Percentiles rank a stretch among this genome's conserved stretches.
phyloP scores from a whole-genome alignment of 2,888 invertebrate species.

The Brassicogethes aeneus region DNA sequence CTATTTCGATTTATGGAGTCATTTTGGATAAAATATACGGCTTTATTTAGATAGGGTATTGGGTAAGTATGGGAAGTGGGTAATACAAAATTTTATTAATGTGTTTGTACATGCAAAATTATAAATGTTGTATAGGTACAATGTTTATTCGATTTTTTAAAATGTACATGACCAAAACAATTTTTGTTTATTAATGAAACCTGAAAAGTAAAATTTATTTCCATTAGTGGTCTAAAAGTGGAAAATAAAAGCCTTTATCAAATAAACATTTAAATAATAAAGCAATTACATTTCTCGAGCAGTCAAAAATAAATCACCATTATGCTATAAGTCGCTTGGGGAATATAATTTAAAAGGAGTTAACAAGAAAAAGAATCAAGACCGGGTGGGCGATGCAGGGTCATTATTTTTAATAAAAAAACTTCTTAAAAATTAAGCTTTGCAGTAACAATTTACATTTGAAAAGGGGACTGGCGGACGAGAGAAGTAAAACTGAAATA shows the following conservation, averaged over 20 bases:
- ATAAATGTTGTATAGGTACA: too few relatives aligned
- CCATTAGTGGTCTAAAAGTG: too few relatives aligned
- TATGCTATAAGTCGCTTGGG: not conserved
- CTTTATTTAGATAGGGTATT: not conserved
- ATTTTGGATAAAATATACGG: not conserved
- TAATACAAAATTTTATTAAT: too few relatives aligned
- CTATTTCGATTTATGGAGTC: not conserved
- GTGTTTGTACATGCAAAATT: too few relatives aligned
- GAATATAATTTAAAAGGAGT: not conserved
- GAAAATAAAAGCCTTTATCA: too few relatives aligned
- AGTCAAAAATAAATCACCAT: not conserved
- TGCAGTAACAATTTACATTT: constrained; percentile 29
- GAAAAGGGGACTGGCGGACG: constrained; percentile 23
- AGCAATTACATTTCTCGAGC: too few relatives aligned
- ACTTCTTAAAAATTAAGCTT: not conserved
- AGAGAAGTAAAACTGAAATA: constrained; percentile 34
- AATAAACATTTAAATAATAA: too few relatives aligned
- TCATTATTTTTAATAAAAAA: constrained; percentile 1
- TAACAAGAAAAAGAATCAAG: not conserved
- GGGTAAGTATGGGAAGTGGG: not conserved
- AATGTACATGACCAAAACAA: too few relatives aligned
- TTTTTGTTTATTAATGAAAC: too few relatives aligned
- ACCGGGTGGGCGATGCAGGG: not conserved
- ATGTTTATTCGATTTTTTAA: too few relatives aligned
- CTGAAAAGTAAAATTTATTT: too few relatives aligned